These are phyloP conservation scores for Aphodius sticticus DNA, from an alignment of 2,888 invertebrate species.

Conservation along the genomic window DNA sequence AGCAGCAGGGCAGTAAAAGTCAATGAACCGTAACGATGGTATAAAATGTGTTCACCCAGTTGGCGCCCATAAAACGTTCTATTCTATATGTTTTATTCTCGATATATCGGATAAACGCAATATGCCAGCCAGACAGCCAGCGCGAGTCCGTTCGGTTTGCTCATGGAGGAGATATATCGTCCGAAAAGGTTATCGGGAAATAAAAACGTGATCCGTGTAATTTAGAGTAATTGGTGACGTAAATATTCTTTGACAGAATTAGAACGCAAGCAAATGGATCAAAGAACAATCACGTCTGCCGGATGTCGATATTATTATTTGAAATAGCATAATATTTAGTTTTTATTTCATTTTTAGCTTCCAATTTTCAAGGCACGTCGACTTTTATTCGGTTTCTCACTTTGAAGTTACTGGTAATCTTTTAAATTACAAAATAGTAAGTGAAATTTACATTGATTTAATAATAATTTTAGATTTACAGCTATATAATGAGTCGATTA, in stretches of 20 bases:
- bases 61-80: conserved; percentile 6
- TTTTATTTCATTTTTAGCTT: too few species aligned
- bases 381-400: too few species aligned
- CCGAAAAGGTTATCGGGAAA: background rate
- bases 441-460: too few species aligned
- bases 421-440: too few species aligned
- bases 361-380: too few species aligned
- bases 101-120: background rate
- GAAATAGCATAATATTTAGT: too few species aligned
- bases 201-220: background rate
- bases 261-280: background rate
- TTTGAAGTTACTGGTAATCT: too few species aligned
- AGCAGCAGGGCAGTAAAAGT: conserved; percentile 12
- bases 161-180: background rate
- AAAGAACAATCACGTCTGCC: too few species aligned
- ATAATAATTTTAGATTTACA: too few species aligned
- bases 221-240: background rate
- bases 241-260: background rate
- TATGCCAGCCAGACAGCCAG: background rate
- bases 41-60: conserved; percentile 20
- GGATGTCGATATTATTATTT: too few species aligned
- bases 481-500: too few species aligned
- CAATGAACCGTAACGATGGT: conserved; percentile 22
- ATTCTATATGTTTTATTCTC: conserved; percentile 17
- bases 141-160: background rate